Base-by-base conservation (phyloP, 2,888 invertebrate species). In the Sisyra nigra region DNA sequence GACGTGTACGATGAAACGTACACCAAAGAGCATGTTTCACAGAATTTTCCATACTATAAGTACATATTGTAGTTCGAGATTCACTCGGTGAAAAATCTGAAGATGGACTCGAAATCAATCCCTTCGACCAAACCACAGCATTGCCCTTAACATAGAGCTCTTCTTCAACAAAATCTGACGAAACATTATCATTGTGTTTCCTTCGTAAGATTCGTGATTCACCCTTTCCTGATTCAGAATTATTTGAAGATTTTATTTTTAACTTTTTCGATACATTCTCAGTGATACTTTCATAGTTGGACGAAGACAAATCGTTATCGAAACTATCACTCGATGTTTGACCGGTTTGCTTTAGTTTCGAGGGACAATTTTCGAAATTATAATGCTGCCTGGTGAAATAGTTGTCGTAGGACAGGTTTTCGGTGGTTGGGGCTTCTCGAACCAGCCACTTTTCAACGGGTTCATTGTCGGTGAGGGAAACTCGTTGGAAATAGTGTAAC, bases 81-180 rank as follows among this genome's bases (percentile, higher is more conserved):
- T 71, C 71, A 18, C 71, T 63, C 3, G 62, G 61, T 8, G 68
- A 65, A 2, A 65, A 50, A 52, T 68, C 71, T 43, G 69, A 63
- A 5, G 60, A 66, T 46, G 67, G 68, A 41, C 66, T 63, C 41
- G 68, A 72, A 10, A 71, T 60, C 32, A 74, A 55, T 11, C 74
- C 78, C 66, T 71, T 70, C 8, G 76, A 81, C 83, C 86, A 87
- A 29, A 92, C 74, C 3, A 86, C 89, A 13, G 85, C 82, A 55
- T 83, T 76, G 2, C 83, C 87, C 53, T 78, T 81, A 2, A 86
- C 75, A 68, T 89, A 93, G 42, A 93, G 63, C 58, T 93, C 93
- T 57, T 92, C 91, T 61, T 91, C 91, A 52, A 57, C 75, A 70
- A 50, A 60, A 46, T 65, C 32, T 5, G 18, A 31, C 17, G 36